Evolutionary conservation across 2,113 vertebrate genomes (phyloP).

Genomic region (Pseudorasbora parva): DNA sequence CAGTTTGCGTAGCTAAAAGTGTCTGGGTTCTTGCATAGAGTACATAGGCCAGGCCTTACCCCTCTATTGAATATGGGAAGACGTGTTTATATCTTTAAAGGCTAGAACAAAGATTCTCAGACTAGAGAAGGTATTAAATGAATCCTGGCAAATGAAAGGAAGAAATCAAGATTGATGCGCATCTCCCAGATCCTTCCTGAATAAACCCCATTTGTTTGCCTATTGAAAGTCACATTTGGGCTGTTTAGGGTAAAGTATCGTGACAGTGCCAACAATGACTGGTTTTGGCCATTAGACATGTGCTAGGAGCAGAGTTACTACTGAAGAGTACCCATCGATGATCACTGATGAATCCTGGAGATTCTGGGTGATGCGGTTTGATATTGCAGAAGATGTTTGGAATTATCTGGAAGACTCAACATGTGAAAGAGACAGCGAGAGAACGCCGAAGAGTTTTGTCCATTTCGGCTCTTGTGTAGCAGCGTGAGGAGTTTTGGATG

Average conservation of each 20-base stretch:
- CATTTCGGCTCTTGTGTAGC: conserved; percentile 75
- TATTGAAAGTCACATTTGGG: background rate
- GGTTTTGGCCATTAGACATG: background rate
- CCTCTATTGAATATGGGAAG: background rate
- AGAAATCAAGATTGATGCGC: background rate
- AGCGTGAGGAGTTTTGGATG: conserved; percentile 74
- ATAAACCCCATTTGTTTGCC: background rate
- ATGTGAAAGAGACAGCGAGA: conserved; percentile 47
- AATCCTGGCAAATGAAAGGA: conserved; percentile 1
- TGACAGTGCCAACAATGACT: background rate
- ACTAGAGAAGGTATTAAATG: background rate
- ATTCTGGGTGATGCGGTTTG: conserved; percentile 59
- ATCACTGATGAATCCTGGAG: conserved; percentile 47
- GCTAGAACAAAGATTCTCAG: background rate
- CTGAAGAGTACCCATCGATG: background rate
- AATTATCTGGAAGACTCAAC: conserved; percentile 69
- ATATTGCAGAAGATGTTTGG: conserved; percentile 65
- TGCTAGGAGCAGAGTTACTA: background rate
- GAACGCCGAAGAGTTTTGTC: conserved; percentile 66
- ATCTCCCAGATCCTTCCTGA: background rate
- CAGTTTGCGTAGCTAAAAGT: background rate
- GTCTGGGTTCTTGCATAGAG: background rate
- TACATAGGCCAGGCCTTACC: background rate
- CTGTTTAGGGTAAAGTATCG: background rate
- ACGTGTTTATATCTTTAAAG: background rate